Conservation (phyloP, 2,888 invertebrate genomes). For the Aleiodes testaceus region DNA sequence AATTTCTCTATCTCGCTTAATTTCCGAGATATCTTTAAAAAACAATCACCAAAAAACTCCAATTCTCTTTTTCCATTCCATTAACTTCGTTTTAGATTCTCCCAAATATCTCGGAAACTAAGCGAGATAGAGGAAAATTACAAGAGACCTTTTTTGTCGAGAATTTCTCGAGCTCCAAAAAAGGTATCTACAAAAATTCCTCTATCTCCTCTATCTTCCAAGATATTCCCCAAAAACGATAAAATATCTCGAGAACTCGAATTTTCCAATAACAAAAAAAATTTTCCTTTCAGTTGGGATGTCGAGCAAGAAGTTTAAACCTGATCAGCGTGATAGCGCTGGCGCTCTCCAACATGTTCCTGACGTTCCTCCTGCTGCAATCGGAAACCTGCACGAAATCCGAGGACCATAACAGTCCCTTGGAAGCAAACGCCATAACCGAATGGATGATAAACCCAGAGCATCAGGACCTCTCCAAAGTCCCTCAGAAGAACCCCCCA, state of each 20-base stretch:
- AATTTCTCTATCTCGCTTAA: too few relatives aligned
- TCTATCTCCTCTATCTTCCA: background rate
- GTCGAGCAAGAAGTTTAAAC: conserved; percentile 82
- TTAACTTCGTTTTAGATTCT: too few relatives aligned
- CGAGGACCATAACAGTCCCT: conserved; percentile 48
- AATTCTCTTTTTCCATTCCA: too few relatives aligned
- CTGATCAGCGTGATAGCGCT: conserved; percentile 79
- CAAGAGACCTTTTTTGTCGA: too few relatives aligned
- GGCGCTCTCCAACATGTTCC: conserved; percentile 78
- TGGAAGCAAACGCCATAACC: conserved; percentile 59
- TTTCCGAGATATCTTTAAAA: too few relatives aligned
- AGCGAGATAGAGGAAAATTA: too few relatives aligned
- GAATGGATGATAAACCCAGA: conserved; percentile 51
- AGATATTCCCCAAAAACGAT: background rate
- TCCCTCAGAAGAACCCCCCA: conserved; percentile 20
- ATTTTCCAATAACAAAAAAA: too few relatives aligned
- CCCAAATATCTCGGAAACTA: too few relatives aligned
- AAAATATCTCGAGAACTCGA: too few relatives aligned
- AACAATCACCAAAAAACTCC: too few relatives aligned
- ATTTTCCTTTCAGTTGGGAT: conserved; percentile 71
- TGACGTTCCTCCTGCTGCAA: conserved; percentile 77
- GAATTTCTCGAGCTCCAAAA: too few relatives aligned
- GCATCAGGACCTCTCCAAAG: conserved; percentile 36
- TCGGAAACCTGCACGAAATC: conserved; percentile 73
- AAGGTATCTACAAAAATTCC: too few relatives aligned